Evolutionary conservation across 2,888 invertebrate genomes (phyloP).

Genomic region (Phalera bucephala): DNA sequence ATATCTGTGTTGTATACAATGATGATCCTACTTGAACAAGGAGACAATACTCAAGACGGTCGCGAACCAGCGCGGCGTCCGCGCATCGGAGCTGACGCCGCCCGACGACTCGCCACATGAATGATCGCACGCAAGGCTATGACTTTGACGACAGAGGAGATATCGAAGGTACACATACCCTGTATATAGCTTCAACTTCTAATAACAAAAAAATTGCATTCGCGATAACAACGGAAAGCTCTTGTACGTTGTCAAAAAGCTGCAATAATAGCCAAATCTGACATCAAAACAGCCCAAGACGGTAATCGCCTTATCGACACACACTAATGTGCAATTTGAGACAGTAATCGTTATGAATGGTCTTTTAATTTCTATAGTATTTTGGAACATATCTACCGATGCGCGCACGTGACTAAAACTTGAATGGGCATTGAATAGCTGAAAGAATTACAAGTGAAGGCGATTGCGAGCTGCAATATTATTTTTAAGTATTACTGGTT

Average conservation of each 20-base stretch:
- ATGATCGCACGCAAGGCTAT: conserved; percentile 4
- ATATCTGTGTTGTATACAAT: conserved; percentile 78
- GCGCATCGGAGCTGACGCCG: too few species aligned
- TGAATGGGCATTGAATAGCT: conserved; percentile 13
- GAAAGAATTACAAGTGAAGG: conserved; percentile 39
- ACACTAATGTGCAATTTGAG: too few species aligned
- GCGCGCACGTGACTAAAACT: conserved; percentile 6
- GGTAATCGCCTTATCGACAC: too few species aligned
- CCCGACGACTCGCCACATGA: neutral
- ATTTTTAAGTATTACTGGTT: conserved; percentile 70
- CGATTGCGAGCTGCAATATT: conserved; percentile 78
- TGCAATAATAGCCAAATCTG: too few species aligned
- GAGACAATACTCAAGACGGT: conserved; percentile 71
- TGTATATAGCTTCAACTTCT: too few species aligned
- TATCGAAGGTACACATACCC: conserved; percentile 24
- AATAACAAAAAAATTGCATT: too few species aligned
- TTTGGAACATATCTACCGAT: neutral
- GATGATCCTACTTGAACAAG: conserved; percentile 67
- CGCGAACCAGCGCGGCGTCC: conserved; percentile 21
- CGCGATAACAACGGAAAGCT: too few species aligned
- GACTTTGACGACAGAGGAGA: conserved; percentile 10
- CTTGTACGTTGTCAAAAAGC: neutral
- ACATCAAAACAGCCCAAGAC: neutral
- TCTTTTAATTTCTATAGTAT: too few species aligned
- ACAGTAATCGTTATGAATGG: too few species aligned